Evolutionary conservation across 2,797 vertebrate genomes (phyloP).

Genomic region (Gymnodraco acuticeps): DNA sequence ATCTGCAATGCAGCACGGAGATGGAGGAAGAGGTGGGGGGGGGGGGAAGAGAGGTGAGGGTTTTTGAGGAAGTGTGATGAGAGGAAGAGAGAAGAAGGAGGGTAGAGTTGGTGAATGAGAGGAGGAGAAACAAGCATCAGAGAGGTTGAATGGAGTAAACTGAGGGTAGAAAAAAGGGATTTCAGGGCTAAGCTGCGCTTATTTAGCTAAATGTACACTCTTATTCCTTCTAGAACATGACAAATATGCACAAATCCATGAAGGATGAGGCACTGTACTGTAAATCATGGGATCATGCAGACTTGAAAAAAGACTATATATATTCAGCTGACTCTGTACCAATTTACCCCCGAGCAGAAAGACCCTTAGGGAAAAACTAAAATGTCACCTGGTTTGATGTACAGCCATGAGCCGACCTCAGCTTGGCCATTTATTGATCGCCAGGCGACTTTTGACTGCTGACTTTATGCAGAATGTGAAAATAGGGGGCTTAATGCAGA

Average conservation of each 20-base stretch:
- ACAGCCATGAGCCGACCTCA: conserved; percentile 63
- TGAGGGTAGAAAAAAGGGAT: neutral
- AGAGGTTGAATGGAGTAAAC: conserved; percentile 14
- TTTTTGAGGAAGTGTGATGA: conserved; percentile 28
- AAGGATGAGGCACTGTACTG: conserved; percentile 10
- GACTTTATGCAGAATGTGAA: conserved; percentile 71
- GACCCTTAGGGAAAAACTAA: conserved; percentile 50
- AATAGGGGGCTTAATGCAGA: conserved; percentile 40
- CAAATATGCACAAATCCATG: conserved; percentile 26
- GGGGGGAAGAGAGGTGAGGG: conserved; percentile 27
- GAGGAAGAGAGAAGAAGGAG: conserved; percentile 28
- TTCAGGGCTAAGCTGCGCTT: neutral
- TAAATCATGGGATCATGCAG: conserved; percentile 41
- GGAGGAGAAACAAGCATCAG: conserved; percentile 6
- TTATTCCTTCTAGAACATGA: conserved; percentile 20
- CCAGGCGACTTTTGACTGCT: conserved; percentile 59
- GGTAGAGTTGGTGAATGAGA: conserved; percentile 29
- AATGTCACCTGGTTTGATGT: conserved; percentile 69
- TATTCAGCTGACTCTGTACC: conserved; percentile 54
- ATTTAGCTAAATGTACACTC: conserved; percentile 30
- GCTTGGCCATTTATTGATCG: conserved; percentile 71
- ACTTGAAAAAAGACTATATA: conserved; percentile 10
- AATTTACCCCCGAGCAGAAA: conserved; percentile 49
- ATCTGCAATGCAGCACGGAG: conserved; percentile 84
- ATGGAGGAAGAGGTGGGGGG: conserved; percentile 22